Conservation (phyloP, 2,797 vertebrate genomes). For the Tolypeutes matacus region DNA sequence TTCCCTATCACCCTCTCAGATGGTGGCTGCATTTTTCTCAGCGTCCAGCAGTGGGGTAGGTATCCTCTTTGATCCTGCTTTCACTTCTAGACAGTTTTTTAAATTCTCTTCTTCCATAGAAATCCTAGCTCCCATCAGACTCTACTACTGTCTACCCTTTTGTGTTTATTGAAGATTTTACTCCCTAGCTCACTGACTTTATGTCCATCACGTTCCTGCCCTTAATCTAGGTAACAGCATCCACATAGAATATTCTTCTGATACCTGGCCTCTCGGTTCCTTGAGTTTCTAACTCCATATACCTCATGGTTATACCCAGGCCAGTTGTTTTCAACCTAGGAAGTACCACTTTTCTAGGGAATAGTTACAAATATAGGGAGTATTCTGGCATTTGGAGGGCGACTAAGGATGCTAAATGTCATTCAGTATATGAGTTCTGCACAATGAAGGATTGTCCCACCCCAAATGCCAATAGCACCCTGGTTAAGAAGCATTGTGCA, state of each 20-base stretch:
- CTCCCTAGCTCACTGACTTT: background rate
- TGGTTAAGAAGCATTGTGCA: background rate
- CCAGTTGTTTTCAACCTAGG: background rate
- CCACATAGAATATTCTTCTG: background rate
- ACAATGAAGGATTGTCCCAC: background rate
- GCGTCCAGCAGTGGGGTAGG: background rate
- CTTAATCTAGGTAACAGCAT: background rate
- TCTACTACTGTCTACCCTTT: background rate
- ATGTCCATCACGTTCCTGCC: background rate
- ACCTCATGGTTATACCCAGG: background rate
- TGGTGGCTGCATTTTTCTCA: background rate
- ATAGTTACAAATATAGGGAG: background rate
- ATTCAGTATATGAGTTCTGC: background rate
- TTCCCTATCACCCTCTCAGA: background rate
- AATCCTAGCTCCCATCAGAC: background rate
- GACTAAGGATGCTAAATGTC: background rate
- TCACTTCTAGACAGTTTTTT: background rate
- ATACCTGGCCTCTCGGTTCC: background rate
- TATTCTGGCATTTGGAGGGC: background rate
- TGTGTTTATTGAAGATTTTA: background rate
- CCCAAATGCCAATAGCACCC: background rate
- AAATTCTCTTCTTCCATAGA: background rate
- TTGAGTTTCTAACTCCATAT: background rate
- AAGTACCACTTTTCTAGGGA: background rate
- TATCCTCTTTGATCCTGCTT: background rate